Evolutionary conservation across 1,140 invertebrate genomes (phyloP).

Genomic region (Ptiloglossa arizonensis): DNA sequence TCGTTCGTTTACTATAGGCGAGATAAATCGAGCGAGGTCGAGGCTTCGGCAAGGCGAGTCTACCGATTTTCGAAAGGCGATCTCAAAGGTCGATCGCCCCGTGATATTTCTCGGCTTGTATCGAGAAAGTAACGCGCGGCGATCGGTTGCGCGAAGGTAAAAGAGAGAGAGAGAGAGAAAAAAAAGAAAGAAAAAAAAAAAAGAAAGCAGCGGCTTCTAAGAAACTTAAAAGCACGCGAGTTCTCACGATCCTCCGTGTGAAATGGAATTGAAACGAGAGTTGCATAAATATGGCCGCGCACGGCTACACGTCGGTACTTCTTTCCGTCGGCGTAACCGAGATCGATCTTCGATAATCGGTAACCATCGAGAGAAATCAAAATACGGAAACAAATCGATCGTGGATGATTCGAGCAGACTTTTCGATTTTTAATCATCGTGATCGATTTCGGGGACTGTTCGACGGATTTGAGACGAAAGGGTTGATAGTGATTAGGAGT

Average conservation of each 20-base stretch:
- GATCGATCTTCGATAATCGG: not conserved
- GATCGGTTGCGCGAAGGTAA: not conserved
- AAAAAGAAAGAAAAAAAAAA: not conserved
- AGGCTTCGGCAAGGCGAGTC: slow-evolving; percentile 46
- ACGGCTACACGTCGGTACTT: too few species aligned
- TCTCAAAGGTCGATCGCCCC: slow-evolving; percentile 62
- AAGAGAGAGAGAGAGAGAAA: not conserved
- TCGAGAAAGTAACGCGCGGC: slow-evolving; percentile 52
- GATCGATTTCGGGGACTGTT: too few species aligned
- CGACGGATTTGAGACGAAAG: too few species aligned
- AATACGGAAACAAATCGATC: too few species aligned
- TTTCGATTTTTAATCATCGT: too few species aligned
- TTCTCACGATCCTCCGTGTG: slow-evolving; percentile 39
- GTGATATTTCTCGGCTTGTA: slow-evolving; percentile 38
- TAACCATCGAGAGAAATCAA: too few species aligned
- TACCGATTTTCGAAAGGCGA: slow-evolving; percentile 64
- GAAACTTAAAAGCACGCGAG: slow-evolving; percentile 24
- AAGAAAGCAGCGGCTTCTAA: slow-evolving; percentile 2
- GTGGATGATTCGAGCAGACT: too few species aligned
- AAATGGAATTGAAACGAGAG: slow-evolving; percentile 14
- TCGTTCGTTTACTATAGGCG: slow-evolving; percentile 36
- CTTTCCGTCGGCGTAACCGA: too few species aligned
- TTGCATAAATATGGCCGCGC: not conserved
- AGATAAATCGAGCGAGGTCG: slow-evolving; percentile 65
- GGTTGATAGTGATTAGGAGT: too few species aligned